Conservation (phyloP, 2,797 vertebrate species). For the Smutsia temminckii region DNA sequence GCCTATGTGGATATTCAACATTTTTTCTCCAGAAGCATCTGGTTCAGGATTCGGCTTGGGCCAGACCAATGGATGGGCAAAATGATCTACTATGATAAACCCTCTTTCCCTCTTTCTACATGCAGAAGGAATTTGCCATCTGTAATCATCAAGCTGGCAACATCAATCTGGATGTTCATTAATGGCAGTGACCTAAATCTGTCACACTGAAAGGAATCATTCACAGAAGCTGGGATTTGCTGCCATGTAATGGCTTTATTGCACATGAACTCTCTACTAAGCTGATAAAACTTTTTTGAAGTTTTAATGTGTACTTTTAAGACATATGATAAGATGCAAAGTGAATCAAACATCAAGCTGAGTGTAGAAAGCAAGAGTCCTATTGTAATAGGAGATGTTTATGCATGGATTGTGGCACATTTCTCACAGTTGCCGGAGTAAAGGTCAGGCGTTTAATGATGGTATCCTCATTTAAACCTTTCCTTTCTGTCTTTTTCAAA, state of each 20-base stretch:
- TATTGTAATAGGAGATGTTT: slow-evolving; percentile 62
- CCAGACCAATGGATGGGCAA: not conserved
- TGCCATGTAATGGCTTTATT: slow-evolving; percentile 76
- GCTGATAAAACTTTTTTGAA: slow-evolving; percentile 76
- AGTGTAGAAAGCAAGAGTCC: slow-evolving; percentile 64
- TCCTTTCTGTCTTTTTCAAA: slow-evolving; percentile 30
- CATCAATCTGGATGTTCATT: slow-evolving; percentile 79
- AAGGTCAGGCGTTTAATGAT: slow-evolving; percentile 15
- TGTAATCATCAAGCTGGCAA: slow-evolving; percentile 67
- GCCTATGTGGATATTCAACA: not conserved
- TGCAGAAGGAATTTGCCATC: slow-evolving; percentile 65
- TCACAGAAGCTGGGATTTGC: slow-evolving; percentile 74
- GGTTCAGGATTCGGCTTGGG: not conserved
- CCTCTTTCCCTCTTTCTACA: slow-evolving; percentile 20
- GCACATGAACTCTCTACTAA: slow-evolving; percentile 79
- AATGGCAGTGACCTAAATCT: slow-evolving; percentile 84
- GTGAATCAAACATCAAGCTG: slow-evolving; percentile 64
- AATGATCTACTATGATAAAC: slow-evolving; percentile 54
- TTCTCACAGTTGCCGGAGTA: not conserved
- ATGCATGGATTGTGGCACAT: not conserved
- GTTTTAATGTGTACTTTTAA: slow-evolving; percentile 71
- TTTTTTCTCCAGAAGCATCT: not conserved
- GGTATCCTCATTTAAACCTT: slow-evolving; percentile 54
- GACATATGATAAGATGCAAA: slow-evolving; percentile 77
- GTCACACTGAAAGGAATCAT: slow-evolving; percentile 78